These are phyloP conservation scores for Pedionomus torquatus DNA, from an alignment of 2,113 vertebrate species.

Conservation along the genomic window DNA sequence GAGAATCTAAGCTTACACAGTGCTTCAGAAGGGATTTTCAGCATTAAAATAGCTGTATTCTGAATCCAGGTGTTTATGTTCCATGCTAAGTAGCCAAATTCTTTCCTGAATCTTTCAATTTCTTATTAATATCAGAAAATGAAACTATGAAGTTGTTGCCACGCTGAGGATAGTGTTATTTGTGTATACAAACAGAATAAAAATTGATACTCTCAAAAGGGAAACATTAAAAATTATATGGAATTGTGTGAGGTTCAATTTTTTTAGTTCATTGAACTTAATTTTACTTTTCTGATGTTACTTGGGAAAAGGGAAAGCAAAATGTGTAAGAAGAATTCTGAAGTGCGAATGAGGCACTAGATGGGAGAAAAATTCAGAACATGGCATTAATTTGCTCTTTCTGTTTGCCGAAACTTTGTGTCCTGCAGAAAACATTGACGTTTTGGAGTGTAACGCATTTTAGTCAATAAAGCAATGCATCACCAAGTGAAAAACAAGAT, in stretches of 20 bases:
- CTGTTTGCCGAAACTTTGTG: background rate
- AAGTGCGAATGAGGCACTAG: background rate
- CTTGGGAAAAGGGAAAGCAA: background rate
- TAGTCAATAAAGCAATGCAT: conserved; percentile 54
- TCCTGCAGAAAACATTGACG: background rate
- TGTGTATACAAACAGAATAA: background rate
- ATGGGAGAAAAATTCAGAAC: background rate
- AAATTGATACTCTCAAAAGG: background rate
- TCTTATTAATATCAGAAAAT: background rate
- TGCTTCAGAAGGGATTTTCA: background rate
- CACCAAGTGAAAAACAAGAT: conserved; percentile 38
- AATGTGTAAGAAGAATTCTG: background rate
- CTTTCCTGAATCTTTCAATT: background rate
- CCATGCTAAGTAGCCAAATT: fast-evolving
- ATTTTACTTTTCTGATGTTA: background rate
- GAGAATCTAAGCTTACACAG: background rate
- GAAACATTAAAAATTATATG: background rate
- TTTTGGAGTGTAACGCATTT: conserved; percentile 2
- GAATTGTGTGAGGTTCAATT: background rate
- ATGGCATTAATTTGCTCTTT: conserved; percentile 27
- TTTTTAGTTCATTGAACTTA: background rate
- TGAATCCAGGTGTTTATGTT: background rate
- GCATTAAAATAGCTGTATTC: background rate
- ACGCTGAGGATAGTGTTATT: background rate
- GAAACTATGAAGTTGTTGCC: background rate